Percentiles rank a stretch among this genome's conserved stretches.
These are phyloP conservation scores for Hypotaenidia philippensis DNA, from an alignment of 2,797 vertebrate species.

Conservation along the genomic window DNA sequence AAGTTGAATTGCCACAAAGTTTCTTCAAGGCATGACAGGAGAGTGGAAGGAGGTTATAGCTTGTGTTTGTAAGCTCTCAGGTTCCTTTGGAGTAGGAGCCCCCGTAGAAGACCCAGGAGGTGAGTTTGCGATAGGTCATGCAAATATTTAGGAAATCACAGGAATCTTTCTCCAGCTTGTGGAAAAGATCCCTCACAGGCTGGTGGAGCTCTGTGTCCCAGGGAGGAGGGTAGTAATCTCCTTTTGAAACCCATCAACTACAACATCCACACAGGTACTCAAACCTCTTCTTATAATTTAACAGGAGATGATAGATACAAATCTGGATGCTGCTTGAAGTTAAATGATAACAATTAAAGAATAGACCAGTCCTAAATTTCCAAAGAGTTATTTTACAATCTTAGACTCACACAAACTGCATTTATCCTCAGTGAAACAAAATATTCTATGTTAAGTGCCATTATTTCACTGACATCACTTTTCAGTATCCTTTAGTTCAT, in stretches of 20 bases:
- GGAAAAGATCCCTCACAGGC: background rate
- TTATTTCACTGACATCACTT: background rate
- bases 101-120: background rate
- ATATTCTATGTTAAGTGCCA: background rate
- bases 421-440: background rate
- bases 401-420: background rate
- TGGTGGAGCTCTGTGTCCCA: background rate
- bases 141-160: background rate
- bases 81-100: background rate
- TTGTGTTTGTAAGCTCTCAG: background rate
- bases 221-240: background rate
- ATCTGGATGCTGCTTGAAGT: background rate
- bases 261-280: background rate
- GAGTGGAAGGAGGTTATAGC: background rate
- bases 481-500: background rate
- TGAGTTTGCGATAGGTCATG: background rate
- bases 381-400: background rate
- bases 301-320: fast-evolving
- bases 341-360: background rate
- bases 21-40: background rate
- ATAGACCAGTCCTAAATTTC: background rate
- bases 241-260: background rate
- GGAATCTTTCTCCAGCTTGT: background rate
- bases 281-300: background rate
- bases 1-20: background rate